A percentile compares a stretch with the other conserved stretches of the same genome.
Evolutionary conservation across 2,113 vertebrate genomes (phyloP).

Genomic region (Chascanopsetta lugubris): DNA sequence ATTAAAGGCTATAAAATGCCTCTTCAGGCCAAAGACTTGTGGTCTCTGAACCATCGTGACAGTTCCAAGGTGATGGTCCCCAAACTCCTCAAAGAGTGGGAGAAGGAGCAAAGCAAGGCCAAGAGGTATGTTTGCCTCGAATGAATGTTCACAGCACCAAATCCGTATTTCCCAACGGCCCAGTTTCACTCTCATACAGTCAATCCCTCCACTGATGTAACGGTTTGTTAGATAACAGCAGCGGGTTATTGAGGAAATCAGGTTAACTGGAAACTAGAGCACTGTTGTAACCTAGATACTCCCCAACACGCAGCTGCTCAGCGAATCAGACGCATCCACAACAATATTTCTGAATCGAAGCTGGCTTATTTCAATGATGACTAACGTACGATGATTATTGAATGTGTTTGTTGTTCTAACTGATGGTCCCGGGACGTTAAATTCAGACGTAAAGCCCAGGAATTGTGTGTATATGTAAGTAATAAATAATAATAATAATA

Average conservation of each 20-base stretch:
- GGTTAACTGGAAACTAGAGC: slow-evolving; percentile 26
- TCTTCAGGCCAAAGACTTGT: slow-evolving; percentile 90
- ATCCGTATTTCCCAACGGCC: too few species aligned
- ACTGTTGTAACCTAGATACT: slow-evolving; percentile 1
- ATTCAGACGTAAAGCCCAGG: too few species aligned
- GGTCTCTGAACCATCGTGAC: slow-evolving; percentile 89
- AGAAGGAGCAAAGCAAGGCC: slow-evolving; percentile 81
- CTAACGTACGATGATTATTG: slow-evolving; percentile 5
- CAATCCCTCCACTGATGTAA: not conserved
- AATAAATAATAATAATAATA: too few species aligned
- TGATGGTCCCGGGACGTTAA: not conserved
- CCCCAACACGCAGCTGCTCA: not conserved
- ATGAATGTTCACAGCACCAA: not conserved
- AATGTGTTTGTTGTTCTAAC: not conserved
- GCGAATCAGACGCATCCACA: not conserved
- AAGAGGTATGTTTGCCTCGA: slow-evolving; percentile 66
- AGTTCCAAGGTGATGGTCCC: slow-evolving; percentile 83
- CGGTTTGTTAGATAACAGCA: not conserved
- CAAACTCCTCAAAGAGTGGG: slow-evolving; percentile 87
- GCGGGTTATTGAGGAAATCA: not conserved
- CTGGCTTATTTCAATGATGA: not conserved
- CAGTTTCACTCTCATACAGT: not conserved
- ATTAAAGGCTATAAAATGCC: slow-evolving; percentile 91
- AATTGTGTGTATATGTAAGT: too few species aligned
- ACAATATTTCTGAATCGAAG: not conserved